phyloP scores from a whole-genome alignment of 2,888 invertebrate species.

The Vannuccia rotundouncinata region DNA sequence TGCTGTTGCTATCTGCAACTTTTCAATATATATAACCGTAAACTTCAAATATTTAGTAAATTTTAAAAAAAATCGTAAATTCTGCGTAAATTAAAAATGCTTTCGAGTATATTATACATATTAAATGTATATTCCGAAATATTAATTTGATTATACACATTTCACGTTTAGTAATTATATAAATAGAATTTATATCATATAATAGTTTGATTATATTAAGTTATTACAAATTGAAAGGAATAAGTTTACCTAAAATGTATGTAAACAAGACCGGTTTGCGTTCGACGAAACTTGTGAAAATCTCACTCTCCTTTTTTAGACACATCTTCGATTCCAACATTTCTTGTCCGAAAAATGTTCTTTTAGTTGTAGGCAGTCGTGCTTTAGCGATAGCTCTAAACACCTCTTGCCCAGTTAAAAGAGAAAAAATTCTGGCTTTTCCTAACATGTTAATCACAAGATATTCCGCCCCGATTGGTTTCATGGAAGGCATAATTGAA shows the following conservation, averaged over 20 bases:
- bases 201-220: too few species aligned
- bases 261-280: neutral
- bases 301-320: neutral
- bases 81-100: too few species aligned
- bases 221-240: too few species aligned
- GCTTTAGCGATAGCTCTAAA: slow-evolving; percentile 35
- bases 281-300: neutral
- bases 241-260: neutral
- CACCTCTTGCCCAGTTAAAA: slow-evolving; percentile 45
- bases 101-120: too few species aligned
- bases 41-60: too few species aligned
- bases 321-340: neutral
- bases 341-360: neutral
- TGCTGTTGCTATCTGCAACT: too few species aligned
- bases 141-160: too few species aligned
- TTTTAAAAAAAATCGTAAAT: too few species aligned
- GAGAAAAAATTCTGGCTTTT: slow-evolving; percentile 44
- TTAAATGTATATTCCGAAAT: too few species aligned
- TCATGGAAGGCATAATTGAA: slow-evolving; percentile 45
- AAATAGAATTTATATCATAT: too few species aligned
- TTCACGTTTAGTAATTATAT: too few species aligned
- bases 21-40: too few species aligned
- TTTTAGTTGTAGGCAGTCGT: neutral
- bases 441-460: slow-evolving; percentile 46
- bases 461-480: slow-evolving; percentile 47